phyloP scores from a whole-genome alignment of 2,797 vertebrate genomes.

The Coranthus polyacanthus region DNA sequence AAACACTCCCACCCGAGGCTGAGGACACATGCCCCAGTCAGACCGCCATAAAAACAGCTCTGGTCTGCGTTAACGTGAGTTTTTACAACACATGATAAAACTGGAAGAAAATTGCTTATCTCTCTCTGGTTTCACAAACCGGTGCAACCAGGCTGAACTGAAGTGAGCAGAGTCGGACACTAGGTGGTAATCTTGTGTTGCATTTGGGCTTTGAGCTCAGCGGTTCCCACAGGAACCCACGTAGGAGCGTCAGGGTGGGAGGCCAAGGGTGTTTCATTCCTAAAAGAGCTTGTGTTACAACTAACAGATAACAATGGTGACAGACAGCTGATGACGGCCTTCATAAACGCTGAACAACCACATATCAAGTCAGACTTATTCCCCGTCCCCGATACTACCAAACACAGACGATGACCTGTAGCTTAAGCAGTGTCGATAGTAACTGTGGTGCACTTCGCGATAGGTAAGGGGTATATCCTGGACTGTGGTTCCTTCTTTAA shows the following conservation, averaged over 20 bases:
- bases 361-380: neutral
- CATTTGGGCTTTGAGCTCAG: slow-evolving; percentile 12
- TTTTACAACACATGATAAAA: slow-evolving; percentile 56
- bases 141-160: slow-evolving; percentile 1
- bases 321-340: slow-evolving; percentile 9
- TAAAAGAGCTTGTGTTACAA: slow-evolving; percentile 5
- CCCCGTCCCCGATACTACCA: too few species aligned
- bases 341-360: slow-evolving; percentile 15
- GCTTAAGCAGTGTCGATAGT: slow-evolving; percentile 1
- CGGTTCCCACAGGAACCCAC: neutral
- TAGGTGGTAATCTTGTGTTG: slow-evolving; percentile 75
- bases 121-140: slow-evolving; percentile 48
- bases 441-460: neutral
- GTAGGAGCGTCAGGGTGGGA: neutral
- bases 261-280: neutral
- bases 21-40: slow-evolving; percentile 57
- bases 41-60: slow-evolving; percentile 67
- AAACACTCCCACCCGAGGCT: slow-evolving; percentile 71
- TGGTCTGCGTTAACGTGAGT: slow-evolving; percentile 44
- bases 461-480: slow-evolving; percentile 33
- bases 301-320: slow-evolving; percentile 11
- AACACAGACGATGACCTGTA: neutral
- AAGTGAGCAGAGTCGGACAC: slow-evolving; percentile 53
- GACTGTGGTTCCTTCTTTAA: slow-evolving; percentile 34
- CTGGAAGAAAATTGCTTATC: slow-evolving; percentile 41